These are phyloP conservation scores for Bambusicola thoracicus DNA, from an alignment of 2,113 vertebrate genomes.

Conservation along the genomic window DNA sequence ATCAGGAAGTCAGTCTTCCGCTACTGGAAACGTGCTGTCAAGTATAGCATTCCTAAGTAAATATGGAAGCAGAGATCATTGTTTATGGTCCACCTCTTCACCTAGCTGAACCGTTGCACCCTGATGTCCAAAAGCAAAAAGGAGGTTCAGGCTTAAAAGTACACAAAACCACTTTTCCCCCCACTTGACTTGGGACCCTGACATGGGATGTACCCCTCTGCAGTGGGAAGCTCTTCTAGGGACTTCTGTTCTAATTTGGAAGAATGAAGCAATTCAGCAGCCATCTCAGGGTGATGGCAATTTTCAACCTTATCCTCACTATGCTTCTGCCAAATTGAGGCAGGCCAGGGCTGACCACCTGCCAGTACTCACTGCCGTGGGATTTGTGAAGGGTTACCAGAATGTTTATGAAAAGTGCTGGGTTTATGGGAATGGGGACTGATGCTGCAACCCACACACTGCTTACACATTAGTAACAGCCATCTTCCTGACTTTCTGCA, in stretches of 20 bases:
- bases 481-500: background rate
- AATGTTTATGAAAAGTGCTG: background rate
- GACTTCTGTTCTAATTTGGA: background rate
- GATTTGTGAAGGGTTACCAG: background rate
- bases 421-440: background rate
- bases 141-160: constrained; percentile 9
- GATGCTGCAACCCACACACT: background rate
- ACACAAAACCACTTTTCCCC: constrained; percentile 12
- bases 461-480: background rate
- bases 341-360: background rate
- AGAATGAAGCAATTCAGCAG: background rate
- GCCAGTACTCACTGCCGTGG: background rate
- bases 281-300: rapidly evolving
- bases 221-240: background rate
- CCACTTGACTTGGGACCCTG: constrained; percentile 20
- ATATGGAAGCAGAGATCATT: constrained; percentile 68
- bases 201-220: background rate
- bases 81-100: constrained; percentile 62
- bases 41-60: constrained; percentile 76
- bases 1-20: constrained; percentile 73
- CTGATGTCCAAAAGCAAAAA: background rate
- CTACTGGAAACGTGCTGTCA: constrained; percentile 75
- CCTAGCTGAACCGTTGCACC: constrained; percentile 35
- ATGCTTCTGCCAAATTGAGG: background rate
- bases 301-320: background rate